Conservation (phyloP, 2,113 vertebrate genomes). For the Blennius ocellaris region DNA sequence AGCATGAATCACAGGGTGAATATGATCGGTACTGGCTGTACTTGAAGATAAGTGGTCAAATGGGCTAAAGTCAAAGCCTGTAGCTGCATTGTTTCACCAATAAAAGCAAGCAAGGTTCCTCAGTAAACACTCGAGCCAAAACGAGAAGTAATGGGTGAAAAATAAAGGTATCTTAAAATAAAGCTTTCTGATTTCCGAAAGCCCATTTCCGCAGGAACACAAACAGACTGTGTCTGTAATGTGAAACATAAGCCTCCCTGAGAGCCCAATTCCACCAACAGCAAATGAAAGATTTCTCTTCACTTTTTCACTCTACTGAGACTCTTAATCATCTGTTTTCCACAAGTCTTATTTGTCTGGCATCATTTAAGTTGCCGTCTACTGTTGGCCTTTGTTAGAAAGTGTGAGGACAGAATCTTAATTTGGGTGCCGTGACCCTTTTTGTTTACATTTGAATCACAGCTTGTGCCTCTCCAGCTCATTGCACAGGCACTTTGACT, state of each 20-base stretch:
- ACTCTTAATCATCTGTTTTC: slow-evolving; percentile 9
- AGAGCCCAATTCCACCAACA: slow-evolving; percentile 16
- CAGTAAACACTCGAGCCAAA: neutral
- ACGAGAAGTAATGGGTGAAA: slow-evolving; percentile 1
- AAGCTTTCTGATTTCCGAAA: neutral
- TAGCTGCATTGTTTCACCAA: neutral
- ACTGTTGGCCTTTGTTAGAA: neutral
- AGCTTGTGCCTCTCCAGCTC: slow-evolving; percentile 43
- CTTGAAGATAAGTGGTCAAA: neutral
- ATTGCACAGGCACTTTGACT: slow-evolving; percentile 51
- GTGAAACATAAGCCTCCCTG: slow-evolving; percentile 17
- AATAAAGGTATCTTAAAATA: neutral
- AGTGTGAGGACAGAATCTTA: neutral
- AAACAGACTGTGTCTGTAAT: slow-evolving; percentile 18
- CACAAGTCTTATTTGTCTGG: slow-evolving; percentile 2
- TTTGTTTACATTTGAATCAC: slow-evolving; percentile 51
- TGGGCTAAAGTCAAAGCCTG: neutral
- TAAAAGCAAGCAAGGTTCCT: neutral
- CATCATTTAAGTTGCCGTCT: neutral
- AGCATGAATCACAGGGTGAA: neutral
- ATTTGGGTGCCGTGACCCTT: neutral
- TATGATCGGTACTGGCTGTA: neutral
- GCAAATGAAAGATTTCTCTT: slow-evolving; percentile 16
- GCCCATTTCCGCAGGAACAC: slow-evolving; percentile 9
- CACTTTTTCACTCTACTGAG: neutral